These are phyloP conservation scores for Corella eumyota DNA, from an alignment of 23 tunicate species.

Conservation along the genomic window DNA sequence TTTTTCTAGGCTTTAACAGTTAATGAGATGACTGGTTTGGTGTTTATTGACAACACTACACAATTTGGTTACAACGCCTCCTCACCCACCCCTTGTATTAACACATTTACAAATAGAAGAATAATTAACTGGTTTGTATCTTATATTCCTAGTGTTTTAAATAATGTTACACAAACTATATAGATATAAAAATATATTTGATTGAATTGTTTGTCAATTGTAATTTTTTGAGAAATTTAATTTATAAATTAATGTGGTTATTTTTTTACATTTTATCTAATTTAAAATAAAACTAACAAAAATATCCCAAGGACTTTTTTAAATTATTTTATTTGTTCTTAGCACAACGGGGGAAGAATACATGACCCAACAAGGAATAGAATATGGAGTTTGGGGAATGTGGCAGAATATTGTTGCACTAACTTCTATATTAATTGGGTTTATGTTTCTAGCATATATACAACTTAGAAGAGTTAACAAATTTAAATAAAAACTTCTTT, in stretches of 20 bases:
- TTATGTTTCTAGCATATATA: conserved; percentile 51
- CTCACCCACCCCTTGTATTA: conserved; percentile 48
- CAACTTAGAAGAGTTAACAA: conserved; percentile 69
- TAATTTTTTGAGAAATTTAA: no score
- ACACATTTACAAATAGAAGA: conserved; percentile 18
- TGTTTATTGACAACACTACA: conserved; percentile 53
- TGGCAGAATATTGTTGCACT: conserved; percentile 79
- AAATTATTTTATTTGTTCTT: conserved; percentile 6
- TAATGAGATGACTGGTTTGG: conserved; percentile 83
- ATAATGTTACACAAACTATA: no score
- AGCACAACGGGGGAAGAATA: conserved; percentile 77
- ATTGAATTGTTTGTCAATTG: no score
- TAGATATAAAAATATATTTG: no score
- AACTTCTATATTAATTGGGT: conserved; percentile 31
- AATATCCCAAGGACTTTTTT: no score
- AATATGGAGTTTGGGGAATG: conserved; percentile 69
- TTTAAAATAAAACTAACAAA: no score
- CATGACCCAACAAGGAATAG: conserved; percentile 59
- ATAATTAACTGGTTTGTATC: conserved; percentile 59
- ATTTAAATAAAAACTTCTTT: conserved; percentile 22
- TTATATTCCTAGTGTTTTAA: no score
- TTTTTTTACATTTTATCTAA: no score
- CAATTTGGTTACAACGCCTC: conserved; percentile 46
- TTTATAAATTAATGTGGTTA: no score
- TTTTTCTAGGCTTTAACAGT: conserved; percentile 59